Percentiles rank a stretch among this genome's conserved stretches.
These are phyloP conservation scores for Stigmatopora nigra DNA, from an alignment of 2,113 vertebrate species.

Conservation along the genomic window DNA sequence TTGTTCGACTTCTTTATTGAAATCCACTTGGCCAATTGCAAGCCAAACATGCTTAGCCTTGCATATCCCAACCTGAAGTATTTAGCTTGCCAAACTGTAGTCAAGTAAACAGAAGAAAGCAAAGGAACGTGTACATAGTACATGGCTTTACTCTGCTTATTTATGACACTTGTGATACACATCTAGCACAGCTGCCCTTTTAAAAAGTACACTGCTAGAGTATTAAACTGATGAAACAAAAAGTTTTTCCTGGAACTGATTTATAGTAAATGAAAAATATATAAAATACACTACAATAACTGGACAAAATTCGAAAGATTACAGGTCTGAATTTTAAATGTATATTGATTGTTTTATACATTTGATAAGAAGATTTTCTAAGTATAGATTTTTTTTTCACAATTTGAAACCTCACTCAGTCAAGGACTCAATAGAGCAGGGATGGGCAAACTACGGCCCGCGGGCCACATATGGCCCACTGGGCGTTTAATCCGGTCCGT, in stretches of 20 bases:
- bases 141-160: constrained; percentile 1
- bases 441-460: too few species aligned
- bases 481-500: too few species aligned
- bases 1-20: neutral
- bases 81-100: neutral
- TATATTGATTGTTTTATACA: neutral
- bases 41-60: neutral
- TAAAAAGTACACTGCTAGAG: neutral
- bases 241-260: neutral
- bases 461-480: too few species aligned
- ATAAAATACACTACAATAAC: neutral
- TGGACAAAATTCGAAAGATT: neutral
- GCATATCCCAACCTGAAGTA: neutral
- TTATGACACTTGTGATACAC: constrained; percentile 4
- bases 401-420: neutral
- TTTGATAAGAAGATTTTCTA: neutral
- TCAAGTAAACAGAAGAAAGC: constrained; percentile 9
- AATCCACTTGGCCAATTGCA: neutral
- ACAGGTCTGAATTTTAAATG: neutral
- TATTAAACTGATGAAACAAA: neutral
- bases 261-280: neutral
- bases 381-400: neutral
- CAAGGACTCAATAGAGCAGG: too few species aligned
- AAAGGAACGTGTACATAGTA: neutral
- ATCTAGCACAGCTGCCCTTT: neutral